A percentile compares a stretch with the other conserved stretches of the same genome.
Evolutionary conservation across 2,888 invertebrate species (phyloP).

Genomic region (Dermolepida albohirtum): DNA sequence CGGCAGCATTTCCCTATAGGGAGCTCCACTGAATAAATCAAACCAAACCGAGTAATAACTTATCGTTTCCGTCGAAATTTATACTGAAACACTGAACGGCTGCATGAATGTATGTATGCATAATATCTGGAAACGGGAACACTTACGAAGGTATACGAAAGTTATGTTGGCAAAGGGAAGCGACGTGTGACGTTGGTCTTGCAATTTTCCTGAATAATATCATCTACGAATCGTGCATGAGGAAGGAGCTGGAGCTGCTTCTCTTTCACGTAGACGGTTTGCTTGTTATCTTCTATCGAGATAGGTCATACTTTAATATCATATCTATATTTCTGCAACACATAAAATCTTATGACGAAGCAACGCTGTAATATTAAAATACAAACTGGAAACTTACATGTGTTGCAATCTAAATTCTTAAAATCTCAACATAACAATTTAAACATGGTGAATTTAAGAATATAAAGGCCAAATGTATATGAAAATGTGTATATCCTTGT

Average conservation of each 20-base stretch:
- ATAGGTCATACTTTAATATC: too few species aligned
- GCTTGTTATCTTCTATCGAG: too few species aligned
- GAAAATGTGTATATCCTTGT: too few species aligned
- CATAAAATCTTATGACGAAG: too few species aligned
- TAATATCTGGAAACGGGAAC: constrained; percentile 24
- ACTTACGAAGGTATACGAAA: not conserved
- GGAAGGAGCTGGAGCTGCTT: constrained; percentile 1
- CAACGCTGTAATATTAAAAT: too few species aligned
- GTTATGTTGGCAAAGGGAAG: constrained; percentile 1
- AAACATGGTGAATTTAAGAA: too few species aligned
- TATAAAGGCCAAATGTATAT: too few species aligned
- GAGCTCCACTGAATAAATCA: constrained; percentile 22
- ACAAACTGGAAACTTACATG: too few species aligned
- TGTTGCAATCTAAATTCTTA: too few species aligned
- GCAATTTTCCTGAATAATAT: constrained; percentile 31
- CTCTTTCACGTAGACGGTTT: too few species aligned
- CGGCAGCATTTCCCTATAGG: constrained; percentile 3
- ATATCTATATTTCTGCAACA: too few species aligned
- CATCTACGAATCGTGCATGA: constrained; percentile 13
- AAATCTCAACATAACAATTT: too few species aligned
- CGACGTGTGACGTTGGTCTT: constrained; percentile 17
- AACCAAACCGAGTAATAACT: constrained; percentile 19
- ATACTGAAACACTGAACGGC: constrained; percentile 21
- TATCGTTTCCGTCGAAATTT: constrained; percentile 28
- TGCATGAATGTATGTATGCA: constrained; percentile 13